Evolutionary conservation across 2,797 vertebrate species (phyloP), one percentile per base, ranked within the genome.

Genomic region (Margarornis squamiger): DNA sequence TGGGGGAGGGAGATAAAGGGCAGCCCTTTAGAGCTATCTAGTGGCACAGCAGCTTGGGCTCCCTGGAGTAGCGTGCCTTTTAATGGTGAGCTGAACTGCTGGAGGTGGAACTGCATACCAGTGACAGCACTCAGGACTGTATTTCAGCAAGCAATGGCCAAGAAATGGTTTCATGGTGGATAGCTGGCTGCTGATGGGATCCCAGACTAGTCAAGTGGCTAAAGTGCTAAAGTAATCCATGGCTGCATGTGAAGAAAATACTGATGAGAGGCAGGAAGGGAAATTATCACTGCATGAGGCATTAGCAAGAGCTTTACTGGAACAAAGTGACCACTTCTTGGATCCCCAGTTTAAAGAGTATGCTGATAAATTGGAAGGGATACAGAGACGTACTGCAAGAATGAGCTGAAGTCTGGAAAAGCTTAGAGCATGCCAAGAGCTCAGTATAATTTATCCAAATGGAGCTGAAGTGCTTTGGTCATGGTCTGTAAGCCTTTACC

Each of bases 351-450:
- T 90, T 87, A 71, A 95, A 89, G 61, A 86, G 57, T 75, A 45
- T 32, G 80, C 65, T 94, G 92, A 94, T 93, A 95, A 94, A 92
- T 62, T 92, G 91, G 67, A 87, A 75, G 49, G 88, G 90, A 71
- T 89, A 68, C 90, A 94, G 67, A 4, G 22, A 93, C 93, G 63
- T 68, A 73, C 57, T 77, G 65, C 49, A 86, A 82, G 83, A 80
- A 71, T 87, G 27, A 79, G 72, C 54, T 92, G 77, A 93, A 96
- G 67, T 65, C 86, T 89, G 86, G 65, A 90, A 93, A 74, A 85
- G 63, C 94, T 93, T 86, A 49, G 41, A 71, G 52, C 57, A 70
- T 66, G 71, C 92, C 80, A 94, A 85, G 61, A 92, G 75, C 86
- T 90, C 90, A 51, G 26, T 85, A 86, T 74, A 85, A 93, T 87